phyloP scores from a whole-genome alignment of 2,888 invertebrate genomes.

The Plebejus argus region DNA sequence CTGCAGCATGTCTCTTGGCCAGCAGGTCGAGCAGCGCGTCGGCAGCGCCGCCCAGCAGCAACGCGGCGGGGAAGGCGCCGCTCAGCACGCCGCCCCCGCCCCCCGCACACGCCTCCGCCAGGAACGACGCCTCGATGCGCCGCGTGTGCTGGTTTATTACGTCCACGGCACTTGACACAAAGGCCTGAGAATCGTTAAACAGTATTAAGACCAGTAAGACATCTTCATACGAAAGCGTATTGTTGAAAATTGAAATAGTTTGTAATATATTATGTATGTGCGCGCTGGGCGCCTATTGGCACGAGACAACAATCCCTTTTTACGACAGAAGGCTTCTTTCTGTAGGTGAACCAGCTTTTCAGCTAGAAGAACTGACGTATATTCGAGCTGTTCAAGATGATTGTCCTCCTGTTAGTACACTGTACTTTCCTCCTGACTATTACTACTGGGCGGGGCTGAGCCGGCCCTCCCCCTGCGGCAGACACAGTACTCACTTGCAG shows the following conservation, averaged over 20 bases:
- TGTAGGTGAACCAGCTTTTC: too few relatives aligned
- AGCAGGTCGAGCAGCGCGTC: slow-evolving; percentile 51
- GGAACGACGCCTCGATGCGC: slow-evolving; percentile 59
- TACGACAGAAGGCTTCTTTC: too few relatives aligned
- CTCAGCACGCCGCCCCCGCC: slow-evolving; percentile 58
- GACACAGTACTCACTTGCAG: slow-evolving; percentile 55
- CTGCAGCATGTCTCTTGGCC: slow-evolving; percentile 44
- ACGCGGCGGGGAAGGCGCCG: slow-evolving; percentile 59
- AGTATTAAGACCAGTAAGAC: neutral
- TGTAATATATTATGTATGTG: too few relatives aligned
- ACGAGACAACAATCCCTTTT: too few relatives aligned
- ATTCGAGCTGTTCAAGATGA: too few relatives aligned
- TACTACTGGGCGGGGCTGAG: neutral
- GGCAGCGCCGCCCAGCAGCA: slow-evolving; percentile 56
- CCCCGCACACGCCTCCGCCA: slow-evolving; percentile 49
- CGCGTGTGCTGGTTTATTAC: slow-evolving; percentile 59
- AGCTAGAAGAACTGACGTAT: too few relatives aligned
- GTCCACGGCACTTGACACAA: slow-evolving; percentile 51
- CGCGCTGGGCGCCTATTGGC: too few relatives aligned
- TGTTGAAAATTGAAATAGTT: too few relatives aligned
- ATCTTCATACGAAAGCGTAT: neutral
- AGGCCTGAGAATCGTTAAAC: slow-evolving; percentile 48
- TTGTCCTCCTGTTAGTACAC: neutral
- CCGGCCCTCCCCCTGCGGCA: neutral
- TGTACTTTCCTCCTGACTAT: too few relatives aligned